These are phyloP conservation scores for Oasisia sp. DNA, from an alignment of 2,888 invertebrate genomes.

Conservation along the genomic window DNA sequence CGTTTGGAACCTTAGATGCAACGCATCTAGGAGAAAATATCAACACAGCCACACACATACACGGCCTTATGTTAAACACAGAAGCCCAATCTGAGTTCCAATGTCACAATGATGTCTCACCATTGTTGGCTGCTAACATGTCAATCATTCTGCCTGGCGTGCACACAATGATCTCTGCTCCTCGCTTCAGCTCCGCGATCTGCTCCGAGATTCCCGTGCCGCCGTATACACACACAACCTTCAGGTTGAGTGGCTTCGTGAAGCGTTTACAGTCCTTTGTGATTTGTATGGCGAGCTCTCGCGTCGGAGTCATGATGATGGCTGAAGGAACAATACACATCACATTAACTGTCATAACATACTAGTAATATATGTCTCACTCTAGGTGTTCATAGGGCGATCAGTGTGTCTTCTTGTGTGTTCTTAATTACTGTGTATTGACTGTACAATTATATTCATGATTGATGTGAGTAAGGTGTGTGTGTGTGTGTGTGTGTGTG, in stretches of 20 bases:
- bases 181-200: constrained; percentile 95
- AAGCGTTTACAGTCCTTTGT: constrained; percentile 95
- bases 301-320: constrained; percentile 96
- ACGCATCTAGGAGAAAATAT: too few relatives aligned
- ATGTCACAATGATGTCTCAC: constrained; percentile 62
- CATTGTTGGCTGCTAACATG: constrained; percentile 98
- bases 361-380: too few relatives aligned
- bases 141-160: constrained; percentile 99
- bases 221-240: constrained; percentile 96
- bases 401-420: too few relatives aligned
- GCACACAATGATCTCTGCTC: constrained; percentile 97
- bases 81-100: background rate
- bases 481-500: too few relatives aligned
- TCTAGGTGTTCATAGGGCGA: too few relatives aligned
- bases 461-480: too few relatives aligned
- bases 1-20: too few relatives aligned
- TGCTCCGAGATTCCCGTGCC: constrained; percentile 97
- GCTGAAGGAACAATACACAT: constrained; percentile 68
- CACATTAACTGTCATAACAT: background rate
- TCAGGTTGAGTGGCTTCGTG: constrained; percentile 82
- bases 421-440: too few relatives aligned
- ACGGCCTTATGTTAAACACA: background rate
- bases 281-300: constrained; percentile 99
- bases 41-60: too few relatives aligned
- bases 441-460: too few relatives aligned